Base-by-base conservation (phyloP, 2,888 invertebrate species). In the Teleogryllus oceanicus region DNA sequence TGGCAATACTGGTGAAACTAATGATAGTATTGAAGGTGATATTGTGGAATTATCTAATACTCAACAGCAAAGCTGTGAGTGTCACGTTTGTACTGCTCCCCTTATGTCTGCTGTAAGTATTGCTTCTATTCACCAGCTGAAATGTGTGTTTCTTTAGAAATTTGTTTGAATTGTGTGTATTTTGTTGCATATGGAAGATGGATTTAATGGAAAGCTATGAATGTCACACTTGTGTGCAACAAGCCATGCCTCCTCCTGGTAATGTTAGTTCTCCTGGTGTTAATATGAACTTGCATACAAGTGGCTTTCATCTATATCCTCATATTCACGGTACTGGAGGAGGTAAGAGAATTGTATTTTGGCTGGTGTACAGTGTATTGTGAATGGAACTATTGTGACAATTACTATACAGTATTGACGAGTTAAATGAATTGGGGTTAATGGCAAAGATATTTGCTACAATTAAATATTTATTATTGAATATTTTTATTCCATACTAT, bases 81-180 rank as follows among this genome's bases (percentile, higher is more conserved):
- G 84, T 80, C 84, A 84, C 80, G 84, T 84, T 18, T 84, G 84
- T 80, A 83, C 84, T 74, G 83, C 83, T 18, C 84, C 84, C 8
- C 83, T 82, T 16, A 81, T 83, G 82, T 80, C 83, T 37, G 81
- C 82, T 50, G 82, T 83, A 80, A 82, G 81, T 82, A 62, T 62
- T 62, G 4, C 13, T 16, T 18, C 13, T 18, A 62, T 62, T 62
- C n/a, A 62, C 8, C n/a, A 62, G n/a, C n/a, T 62, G 62, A 62
- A 12, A 62, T 62, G 16, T 13, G 62, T 62, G 16, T n/a, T 62
- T 62, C 4, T 11, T 1, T 62, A 62, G 16, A n/a, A 62, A 8
- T 37, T 37, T 37, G 37, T 37, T 37, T 37, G 37, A 37, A 37
- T 37, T 76, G 11, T 83, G 80, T 8, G 76, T 37, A 8, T 37